phyloP scores from a whole-genome alignment of 2,888 invertebrate genomes.

The Drosophila crucigera region DNA sequence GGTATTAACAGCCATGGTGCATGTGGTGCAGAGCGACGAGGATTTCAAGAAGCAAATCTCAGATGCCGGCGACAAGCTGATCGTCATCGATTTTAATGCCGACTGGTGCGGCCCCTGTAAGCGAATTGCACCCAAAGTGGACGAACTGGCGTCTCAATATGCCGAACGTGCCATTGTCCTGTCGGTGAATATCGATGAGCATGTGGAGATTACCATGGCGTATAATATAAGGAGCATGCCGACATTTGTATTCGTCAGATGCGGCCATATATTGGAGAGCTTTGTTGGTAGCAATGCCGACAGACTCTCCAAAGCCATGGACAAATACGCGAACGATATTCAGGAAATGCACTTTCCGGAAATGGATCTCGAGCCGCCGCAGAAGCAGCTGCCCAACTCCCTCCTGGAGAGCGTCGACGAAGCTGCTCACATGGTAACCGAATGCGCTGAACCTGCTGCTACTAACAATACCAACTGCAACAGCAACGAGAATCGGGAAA shows the following conservation, averaged over 20 bases:
- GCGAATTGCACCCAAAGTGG: slow-evolving; percentile 92
- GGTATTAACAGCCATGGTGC: slow-evolving; percentile 53
- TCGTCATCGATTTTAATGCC: slow-evolving; percentile 95
- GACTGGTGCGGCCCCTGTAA: slow-evolving; percentile 97
- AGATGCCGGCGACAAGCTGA: slow-evolving; percentile 91
- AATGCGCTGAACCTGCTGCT: slow-evolving; percentile 2
- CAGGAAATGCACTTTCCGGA: slow-evolving; percentile 19
- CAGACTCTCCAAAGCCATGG: slow-evolving; percentile 88
- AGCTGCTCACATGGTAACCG: background rate
- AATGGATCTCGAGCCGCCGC: background rate
- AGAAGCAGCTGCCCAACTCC: slow-evolving; percentile 1
- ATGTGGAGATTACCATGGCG: slow-evolving; percentile 91
- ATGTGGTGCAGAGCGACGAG: slow-evolving; percentile 82
- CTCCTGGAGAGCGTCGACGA: slow-evolving; percentile 29
- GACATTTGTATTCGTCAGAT: slow-evolving; percentile 94
- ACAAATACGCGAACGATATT: slow-evolving; percentile 85
- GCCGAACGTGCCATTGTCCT: slow-evolving; percentile 85
- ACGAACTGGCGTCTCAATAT: slow-evolving; percentile 88
- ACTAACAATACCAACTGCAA: background rate
- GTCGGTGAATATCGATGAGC: slow-evolving; percentile 93
- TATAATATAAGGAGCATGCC: slow-evolving; percentile 95
- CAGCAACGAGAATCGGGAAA: slow-evolving; percentile 8
- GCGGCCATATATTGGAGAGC: slow-evolving; percentile 88
- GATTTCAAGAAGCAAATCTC: slow-evolving; percentile 90
- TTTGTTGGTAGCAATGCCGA: slow-evolving; percentile 93